Evolutionary conservation across 2,113 vertebrate species (phyloP), one percentile per base, ranked within the genome.

Genomic region (Phaethon lepturus): DNA sequence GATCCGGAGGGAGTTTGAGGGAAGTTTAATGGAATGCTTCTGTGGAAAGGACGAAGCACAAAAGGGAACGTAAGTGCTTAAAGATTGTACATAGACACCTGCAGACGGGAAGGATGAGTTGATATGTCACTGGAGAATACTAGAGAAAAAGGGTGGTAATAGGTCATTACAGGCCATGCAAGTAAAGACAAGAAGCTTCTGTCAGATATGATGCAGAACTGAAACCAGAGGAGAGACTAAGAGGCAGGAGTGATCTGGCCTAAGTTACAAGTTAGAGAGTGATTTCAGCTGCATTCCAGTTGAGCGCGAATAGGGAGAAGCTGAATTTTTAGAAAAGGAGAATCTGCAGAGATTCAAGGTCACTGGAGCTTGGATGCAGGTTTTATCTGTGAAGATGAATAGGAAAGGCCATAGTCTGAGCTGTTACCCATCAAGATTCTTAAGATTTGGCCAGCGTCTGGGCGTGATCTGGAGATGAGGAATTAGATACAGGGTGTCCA

Each of bases 21-120:
- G 55, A 96, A 82, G 81, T 93, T 95, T 94, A 95, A 90, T 82
- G 81, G 78, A 86, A 88, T 68, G 38, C 81, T 92, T 95, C 90
- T 86, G 58, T 95, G 47, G 42, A 73, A 90, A 94, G 71, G 87
- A 96, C 77, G 92, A 90, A 93, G 81, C 25, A 92, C 67, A 80
- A 94, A 96, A 92, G 67, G 42, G 45, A 92, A 88, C 3, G 3
- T 66, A 92, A 90, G 50, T 66, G 71, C 85, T 88, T 90, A 71
- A 97, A 96, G 91, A 73, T 0, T 89, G 85, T 94, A 88, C 78
- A 47, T 1, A 79, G 85, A 90, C 5, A 9, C 85, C 62, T 88
- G 87, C 58, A 93, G 84, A 88, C 3, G 2, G 53, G 35, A 94
- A 88, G 44, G 90, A 91, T 69, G 77, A 94, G 77, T 38, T 76